These are phyloP conservation scores for Eumerus sabulonum DNA, from an alignment of 2,888 invertebrate species.

Conservation along the genomic window DNA sequence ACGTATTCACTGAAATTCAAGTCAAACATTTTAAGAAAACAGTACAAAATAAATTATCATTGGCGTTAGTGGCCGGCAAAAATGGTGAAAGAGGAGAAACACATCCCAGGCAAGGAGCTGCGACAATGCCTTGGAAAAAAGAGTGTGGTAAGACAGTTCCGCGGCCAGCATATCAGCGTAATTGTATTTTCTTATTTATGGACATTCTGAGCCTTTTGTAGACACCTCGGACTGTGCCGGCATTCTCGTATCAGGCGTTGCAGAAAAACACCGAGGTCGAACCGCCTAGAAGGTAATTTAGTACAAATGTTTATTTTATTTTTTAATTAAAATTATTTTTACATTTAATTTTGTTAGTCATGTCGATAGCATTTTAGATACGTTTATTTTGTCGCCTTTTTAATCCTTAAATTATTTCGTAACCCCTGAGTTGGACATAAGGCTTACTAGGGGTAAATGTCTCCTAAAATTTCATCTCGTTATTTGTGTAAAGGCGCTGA, in stretches of 20 bases:
- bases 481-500: too few species aligned
- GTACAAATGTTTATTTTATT: too few species aligned
- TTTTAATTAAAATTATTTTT: too few species aligned
- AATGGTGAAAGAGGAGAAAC: conserved; percentile 26
- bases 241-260: conserved; percentile 77
- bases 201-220: conserved; percentile 34
- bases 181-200: neutral
- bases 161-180: too few species aligned
- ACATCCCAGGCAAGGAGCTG: conserved; percentile 55
- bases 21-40: conserved; percentile 25
- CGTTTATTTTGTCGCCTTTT: too few species aligned
- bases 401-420: too few species aligned
- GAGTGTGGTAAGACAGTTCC: conserved; percentile 18
- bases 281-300: conserved; percentile 75
- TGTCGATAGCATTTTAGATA: too few species aligned
- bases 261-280: conserved; percentile 76
- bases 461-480: too few species aligned
- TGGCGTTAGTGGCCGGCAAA: too few species aligned
- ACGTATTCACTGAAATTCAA: conserved; percentile 52
- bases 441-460: too few species aligned
- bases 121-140: conserved; percentile 44
- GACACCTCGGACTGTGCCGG: conserved; percentile 74
- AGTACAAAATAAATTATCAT: conserved; percentile 24
- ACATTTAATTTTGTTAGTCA: too few species aligned
- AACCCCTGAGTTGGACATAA: too few species aligned